Base-by-base conservation (phyloP, 2,888 invertebrate species). In the Ditylenchus weischeri region DNA sequence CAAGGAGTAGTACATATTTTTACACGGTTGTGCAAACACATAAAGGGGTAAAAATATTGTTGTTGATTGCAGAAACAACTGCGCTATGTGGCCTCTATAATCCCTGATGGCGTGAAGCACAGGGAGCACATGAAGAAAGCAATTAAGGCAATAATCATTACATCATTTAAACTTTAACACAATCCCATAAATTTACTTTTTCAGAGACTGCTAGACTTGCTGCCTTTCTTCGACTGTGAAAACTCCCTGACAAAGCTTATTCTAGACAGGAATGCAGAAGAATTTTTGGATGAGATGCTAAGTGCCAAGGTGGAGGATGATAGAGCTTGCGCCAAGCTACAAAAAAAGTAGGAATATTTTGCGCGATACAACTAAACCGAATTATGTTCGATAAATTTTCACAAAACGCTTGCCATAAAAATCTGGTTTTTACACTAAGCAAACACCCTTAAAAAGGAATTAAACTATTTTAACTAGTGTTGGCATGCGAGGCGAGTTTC, bases 231-330 rank as follows among this genome's bases (percentile, higher is more conserved):
- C 2, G 54, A 54, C 13, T 54, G 54, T 29, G 29, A 54, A 54
- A 54, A 29, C 11, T 54, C 29, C 1, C n/a, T 54, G 11, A 23
- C n/a, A 1, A 54, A 54, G 29, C 29, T 54, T 2, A 21, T 54
- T 29, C 8, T 54, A 10, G 54, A 54, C 54, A 21, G 11, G n/a
- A 23, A 54, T 54, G 54, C 23, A 11, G 54, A 54, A 29, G 54
- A 54, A 15, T 54, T 18, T 13, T 10, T 54, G 13, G 54, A 54
- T 23, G 54, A 54, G n/a, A 18, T 54, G 21, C 8, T 54, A 7
- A 54, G 54, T 29, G 29, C 54, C 23, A 54, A 54, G n/a, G 21
- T n/a, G 23, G 54, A 54, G 54, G 23, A 54, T 18, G 11, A 54
- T 13, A 11, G 21, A 21, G 21, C 21, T 54, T 54, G 54, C 10